Conservation (phyloP, 2,113 vertebrate genomes). For the Dasypus novemcinctus region DNA sequence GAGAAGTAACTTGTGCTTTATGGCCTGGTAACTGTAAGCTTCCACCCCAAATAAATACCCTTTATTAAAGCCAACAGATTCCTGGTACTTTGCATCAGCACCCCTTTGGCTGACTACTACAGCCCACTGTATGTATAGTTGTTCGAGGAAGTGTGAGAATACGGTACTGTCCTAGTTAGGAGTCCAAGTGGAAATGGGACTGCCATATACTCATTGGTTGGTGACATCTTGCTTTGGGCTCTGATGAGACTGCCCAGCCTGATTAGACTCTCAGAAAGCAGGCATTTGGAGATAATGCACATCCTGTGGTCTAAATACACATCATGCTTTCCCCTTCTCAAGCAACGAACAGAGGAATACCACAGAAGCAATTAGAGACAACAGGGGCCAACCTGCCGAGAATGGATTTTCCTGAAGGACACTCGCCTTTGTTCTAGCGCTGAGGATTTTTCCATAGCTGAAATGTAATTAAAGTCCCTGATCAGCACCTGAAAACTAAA, state of each 20-base stretch:
- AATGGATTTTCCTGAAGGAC: neutral
- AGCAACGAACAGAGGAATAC: neutral
- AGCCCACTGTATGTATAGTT: no score
- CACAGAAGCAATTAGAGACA: neutral
- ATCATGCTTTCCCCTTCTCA: neutral
- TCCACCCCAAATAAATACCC: no score
- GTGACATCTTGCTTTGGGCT: neutral
- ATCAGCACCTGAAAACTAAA: neutral
- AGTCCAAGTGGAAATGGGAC: neutral
- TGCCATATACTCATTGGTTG: neutral
- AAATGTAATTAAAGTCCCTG: neutral
- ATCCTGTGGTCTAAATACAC: accelerated
- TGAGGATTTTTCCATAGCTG: neutral
- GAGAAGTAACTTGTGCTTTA: no score
- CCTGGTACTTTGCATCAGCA: no score
- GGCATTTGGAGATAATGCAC: neutral
- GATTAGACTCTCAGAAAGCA: accelerated
- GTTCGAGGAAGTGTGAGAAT: neutral
- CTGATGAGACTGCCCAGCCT: neutral
- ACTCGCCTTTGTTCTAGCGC: neutral
- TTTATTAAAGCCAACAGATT: no score
- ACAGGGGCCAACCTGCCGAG: neutral
- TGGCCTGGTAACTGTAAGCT: no score
- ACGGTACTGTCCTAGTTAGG: neutral
- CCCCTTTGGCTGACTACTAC: no score